Base-by-base conservation (phyloP, 1,140 invertebrate genomes). In the Notospermus geniculatus region DNA sequence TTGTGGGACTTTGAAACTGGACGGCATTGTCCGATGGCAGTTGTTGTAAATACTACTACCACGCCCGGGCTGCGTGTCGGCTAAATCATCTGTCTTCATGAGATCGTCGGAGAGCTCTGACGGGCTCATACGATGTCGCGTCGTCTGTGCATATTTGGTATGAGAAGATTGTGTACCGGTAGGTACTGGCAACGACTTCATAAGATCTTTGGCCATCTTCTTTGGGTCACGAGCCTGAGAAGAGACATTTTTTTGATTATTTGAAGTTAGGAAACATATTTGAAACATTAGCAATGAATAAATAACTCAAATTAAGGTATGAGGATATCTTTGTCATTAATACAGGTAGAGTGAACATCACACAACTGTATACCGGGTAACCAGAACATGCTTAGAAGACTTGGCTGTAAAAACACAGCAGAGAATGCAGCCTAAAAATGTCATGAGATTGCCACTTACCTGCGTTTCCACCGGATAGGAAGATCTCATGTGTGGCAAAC, bases 381-480 rank as follows among this genome's bases (percentile, higher is more conserved):
- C n/a, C n/a, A n/a, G n/a, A n/a, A n/a, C n/a, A n/a, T n/a, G n/a
- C n/a, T n/a, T n/a, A 43, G 11, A 43, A 13, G 19, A 43, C 39
- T 43, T 43, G 11, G 19, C 11, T 43, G 19, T 43, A 19, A 19
- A 43, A 43, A 43, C 11, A 43, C 39, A 43, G 39, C 39, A 19
- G 39, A 43, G 19, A 13, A 43, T 43, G 19, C 19, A 13, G 39
- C 11, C 11, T 43, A 19, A 19, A 43, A 43, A 43, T 19, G 11
- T 43, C 5, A 50, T 36, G n/a, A 50, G 46, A 9, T 27, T n/a
- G n/a, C n/a, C n/a, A n/a, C n/a, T 9, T 50, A 50, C 55, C 64
- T 91, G 88, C n/a, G 85, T 89, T 83, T 93, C 93, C 1, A 89
- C 89, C 0, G 92, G 90, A 82, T 96, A 95, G 0, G 91, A 89